phyloP scores from a whole-genome alignment of 2,113 vertebrate genomes.

The Upupa epops region DNA sequence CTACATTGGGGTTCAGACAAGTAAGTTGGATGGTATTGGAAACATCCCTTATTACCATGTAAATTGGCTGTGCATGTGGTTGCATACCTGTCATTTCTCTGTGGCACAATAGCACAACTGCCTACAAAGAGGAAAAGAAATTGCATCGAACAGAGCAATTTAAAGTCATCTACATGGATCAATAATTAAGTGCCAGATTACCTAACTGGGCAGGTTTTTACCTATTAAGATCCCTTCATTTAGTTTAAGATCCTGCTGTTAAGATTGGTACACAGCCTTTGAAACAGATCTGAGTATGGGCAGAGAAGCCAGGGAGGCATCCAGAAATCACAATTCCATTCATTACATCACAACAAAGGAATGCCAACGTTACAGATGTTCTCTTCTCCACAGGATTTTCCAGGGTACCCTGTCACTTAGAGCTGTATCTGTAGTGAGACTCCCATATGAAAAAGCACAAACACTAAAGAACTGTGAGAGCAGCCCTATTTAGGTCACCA shows the following conservation, averaged over 20 bases:
- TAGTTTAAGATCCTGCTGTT: too few species aligned
- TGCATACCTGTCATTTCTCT: background rate
- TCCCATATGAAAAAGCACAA: background rate
- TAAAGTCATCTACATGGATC: background rate
- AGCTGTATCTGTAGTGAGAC: background rate
- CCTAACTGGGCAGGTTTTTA: background rate
- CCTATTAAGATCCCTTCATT: too few species aligned
- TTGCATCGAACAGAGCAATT: background rate
- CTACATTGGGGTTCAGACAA: background rate
- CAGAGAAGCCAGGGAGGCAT: background rate
- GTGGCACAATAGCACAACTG: background rate
- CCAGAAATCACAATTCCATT: background rate
- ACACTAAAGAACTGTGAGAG: background rate
- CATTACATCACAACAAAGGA: background rate
- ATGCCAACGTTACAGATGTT: background rate
- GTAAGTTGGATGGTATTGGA: background rate
- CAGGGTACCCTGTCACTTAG: background rate
- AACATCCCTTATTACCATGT: background rate
- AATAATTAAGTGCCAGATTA: background rate
- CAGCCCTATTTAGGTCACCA: conserved; percentile 9
- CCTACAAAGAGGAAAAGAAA: background rate
- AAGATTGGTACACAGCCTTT: background rate
- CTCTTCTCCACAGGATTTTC: background rate
- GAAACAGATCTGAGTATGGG: background rate
- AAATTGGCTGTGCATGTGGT: background rate